Base-by-base conservation (phyloP, 2,888 invertebrate genomes). In the Drosophila suboccidentalis region DNA sequence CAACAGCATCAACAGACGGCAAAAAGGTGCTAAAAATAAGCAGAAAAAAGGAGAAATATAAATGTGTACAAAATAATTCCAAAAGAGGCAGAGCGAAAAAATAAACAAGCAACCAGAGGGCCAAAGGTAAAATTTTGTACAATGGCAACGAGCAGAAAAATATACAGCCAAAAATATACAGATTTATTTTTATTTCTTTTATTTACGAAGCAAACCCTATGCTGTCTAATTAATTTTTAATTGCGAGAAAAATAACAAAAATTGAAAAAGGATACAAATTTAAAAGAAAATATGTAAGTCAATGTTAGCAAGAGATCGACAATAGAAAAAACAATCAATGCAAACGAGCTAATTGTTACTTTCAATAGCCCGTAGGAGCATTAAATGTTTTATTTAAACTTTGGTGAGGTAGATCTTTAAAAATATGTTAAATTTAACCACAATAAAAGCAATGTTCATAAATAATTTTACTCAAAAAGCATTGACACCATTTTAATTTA, bases 11-110 rank as follows among this genome's bases (percentile, higher is more conserved):
- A 61, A 46, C 70, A 70, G 63, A 41, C 53, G 41, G 69, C 66
- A 75, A 81, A 81, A 72, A 69, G 60, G 75, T 81, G 78, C 54
- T 73, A 75, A 73, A 62, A 63, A 76, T 47, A 19, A 41, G 10
- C 9, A 34, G 17, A 22, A 46, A 38, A 73, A 63, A 68, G 51
- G 19, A 26, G 15, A 75, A 69, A 78, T 61, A 82, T 78, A 80
- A 80, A 71, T 81, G 83, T 83, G 73, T 80, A 82, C 82, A 83
- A 80, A 84, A 84, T 83, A 86, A 84, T 84, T 84, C 64, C 69
- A 68, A 65, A 81, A 78, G 79, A 66, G 71, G 63, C 79, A 71
- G 77, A 75, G 68, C 64, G 81, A 53, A 70, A 85, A 82, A 77
- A 77, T 82, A 85, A 85, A 82, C 85, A 83, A 79, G 71, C 62